These are phyloP conservation scores for Calidris pygmaea DNA, from an alignment of 2,113 vertebrate species.

Conservation along the genomic window DNA sequence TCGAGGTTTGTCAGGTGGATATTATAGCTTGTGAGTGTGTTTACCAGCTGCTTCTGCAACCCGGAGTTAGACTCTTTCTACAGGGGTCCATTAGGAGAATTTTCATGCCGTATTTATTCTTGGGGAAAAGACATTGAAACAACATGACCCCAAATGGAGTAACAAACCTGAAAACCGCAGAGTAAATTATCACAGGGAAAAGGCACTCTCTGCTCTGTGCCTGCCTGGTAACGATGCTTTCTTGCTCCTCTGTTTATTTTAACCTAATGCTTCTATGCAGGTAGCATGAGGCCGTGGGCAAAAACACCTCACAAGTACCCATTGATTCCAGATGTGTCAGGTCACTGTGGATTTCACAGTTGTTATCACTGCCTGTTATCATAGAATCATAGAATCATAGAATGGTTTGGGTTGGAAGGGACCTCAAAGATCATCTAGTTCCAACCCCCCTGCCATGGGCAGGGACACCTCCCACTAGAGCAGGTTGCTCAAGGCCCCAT, in stretches of 20 bases:
- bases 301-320: not conserved
- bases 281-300: not conserved
- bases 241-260: not conserved
- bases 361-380: not conserved
- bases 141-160: not conserved
- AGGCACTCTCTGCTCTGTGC: not conserved
- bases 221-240: not conserved
- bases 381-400: too few species aligned
- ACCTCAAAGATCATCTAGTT: too few species aligned
- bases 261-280: not conserved
- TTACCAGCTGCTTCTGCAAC: not conserved
- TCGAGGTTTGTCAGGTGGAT: not conserved
- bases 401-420: too few species aligned
- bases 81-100: conserved; percentile 1
- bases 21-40: not conserved
- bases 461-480: too few species aligned
- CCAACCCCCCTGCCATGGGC: too few species aligned
- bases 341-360: not conserved
- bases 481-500: too few species aligned
- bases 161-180: not conserved
- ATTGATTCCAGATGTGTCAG: not conserved
- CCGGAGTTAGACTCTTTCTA: not conserved
- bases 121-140: not conserved
- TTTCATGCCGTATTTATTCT: not conserved
- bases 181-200: not conserved